Base-by-base conservation (phyloP, 2,888 invertebrate genomes). In the Drosophila kuntzei region DNA sequence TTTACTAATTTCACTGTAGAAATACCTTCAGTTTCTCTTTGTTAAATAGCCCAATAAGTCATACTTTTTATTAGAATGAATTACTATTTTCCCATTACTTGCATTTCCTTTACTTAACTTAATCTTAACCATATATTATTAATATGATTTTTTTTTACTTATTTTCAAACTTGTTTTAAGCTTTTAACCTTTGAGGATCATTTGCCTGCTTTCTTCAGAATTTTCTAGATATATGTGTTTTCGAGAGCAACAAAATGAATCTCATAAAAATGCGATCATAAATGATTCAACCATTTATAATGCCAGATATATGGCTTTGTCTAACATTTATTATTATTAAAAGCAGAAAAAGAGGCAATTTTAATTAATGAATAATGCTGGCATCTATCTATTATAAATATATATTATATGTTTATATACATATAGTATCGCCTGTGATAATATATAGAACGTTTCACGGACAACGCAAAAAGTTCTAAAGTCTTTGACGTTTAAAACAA, bases 401-500 rank as follows among this genome's bases (percentile, higher is more conserved):
- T 34, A 9, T 25, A 41, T 27, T 44, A 34, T 34, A 9, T 25
- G 36, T 27, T 7, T 27, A 43, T 7, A 47, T 32, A 34, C 12
- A 29, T 43, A 36, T 44, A 59, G 47, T 72, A 27, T 9, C 25
- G n/a, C 44, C 57, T 64, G 20, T 20, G 53, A 50, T 66, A 53
- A 53, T 58, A 61, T 63, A 51, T 76, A 65, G 57, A 60, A 46
- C 53, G 46, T 66, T 74, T 69, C 78, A 76, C 78, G 72, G 76
- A 80, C 79, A 83, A 67, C 79, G 80, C 80, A 80, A 79, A 79
- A 73, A 73, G 73, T 71, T 63, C 72, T 66, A 73, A 61, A 74
- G 41, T 53, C 79, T 87, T 83, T 79, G 87, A 72, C 87, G 83
- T 75, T 77, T 79, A 73, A 73, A 80, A 71, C 71, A 71, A 86